These are phyloP conservation scores for Apamea monoglypha DNA, from an alignment of 2,888 invertebrate genomes.

Conservation along the genomic window DNA sequence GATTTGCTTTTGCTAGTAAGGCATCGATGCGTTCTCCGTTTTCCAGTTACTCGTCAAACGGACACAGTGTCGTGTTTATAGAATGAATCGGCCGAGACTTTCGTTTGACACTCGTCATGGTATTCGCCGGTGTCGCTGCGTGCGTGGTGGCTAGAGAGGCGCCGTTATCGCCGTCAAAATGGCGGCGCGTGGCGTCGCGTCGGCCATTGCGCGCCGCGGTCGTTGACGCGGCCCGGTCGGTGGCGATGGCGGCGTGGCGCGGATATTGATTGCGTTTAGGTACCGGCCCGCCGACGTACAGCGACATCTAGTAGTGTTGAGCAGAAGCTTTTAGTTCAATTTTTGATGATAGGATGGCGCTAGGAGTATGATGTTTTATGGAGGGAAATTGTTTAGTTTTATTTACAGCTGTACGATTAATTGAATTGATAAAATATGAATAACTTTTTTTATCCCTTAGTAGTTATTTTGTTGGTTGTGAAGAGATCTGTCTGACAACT, in stretches of 20 bases:
- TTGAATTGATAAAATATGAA: neutral
- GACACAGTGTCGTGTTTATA: conserved; percentile 56
- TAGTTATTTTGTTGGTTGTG: neutral
- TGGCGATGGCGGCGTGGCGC: conserved; percentile 73
- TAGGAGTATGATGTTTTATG: neutral
- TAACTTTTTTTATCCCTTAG: neutral
- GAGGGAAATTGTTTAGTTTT: neutral
- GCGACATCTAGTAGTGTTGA: conserved; percentile 78
- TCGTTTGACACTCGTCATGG: conserved; percentile 60
- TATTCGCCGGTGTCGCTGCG: conserved; percentile 57
- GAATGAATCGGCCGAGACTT: conserved; percentile 34
- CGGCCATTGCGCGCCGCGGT: conserved; percentile 79
- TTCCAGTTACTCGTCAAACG: conserved; percentile 45
- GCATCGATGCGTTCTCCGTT: conserved; percentile 37
- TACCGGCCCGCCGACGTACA: conserved; percentile 67
- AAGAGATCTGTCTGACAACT: neutral
- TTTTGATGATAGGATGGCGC: conserved; percentile 76
- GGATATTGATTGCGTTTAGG: conserved; percentile 75
- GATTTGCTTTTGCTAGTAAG: conserved; percentile 48
- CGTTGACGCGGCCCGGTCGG: conserved; percentile 83
- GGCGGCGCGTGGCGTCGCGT: conserved; percentile 80
- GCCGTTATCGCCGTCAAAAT: conserved; percentile 85
- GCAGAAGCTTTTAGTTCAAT: conserved; percentile 42
- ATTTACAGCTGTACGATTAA: neutral
- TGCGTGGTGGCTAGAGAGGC: conserved; percentile 70